Evolutionary conservation across 2,888 invertebrate species (phyloP).

Genomic region (Ctenicera cuprea): DNA sequence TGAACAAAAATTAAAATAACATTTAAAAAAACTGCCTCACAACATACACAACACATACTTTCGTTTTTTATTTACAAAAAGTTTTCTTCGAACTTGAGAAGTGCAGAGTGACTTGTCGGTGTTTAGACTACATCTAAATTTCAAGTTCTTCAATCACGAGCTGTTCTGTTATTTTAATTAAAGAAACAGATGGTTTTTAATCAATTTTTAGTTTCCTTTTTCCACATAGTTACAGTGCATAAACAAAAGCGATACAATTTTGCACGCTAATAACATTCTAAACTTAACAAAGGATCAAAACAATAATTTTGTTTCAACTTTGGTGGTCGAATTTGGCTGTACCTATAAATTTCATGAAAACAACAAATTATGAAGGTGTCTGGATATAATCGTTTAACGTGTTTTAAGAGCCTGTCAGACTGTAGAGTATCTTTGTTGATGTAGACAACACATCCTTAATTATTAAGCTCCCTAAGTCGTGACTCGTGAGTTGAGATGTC

Average conservation of each 20-base stretch:
- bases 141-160: not conserved
- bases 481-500: constrained; percentile 23
- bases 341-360: constrained; percentile 15
- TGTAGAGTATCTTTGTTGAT: constrained; percentile 20
- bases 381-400: constrained; percentile 10
- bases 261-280: not conserved
- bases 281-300: not conserved
- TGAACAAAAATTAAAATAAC: no score
- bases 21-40: no score
- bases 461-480: constrained; percentile 30
- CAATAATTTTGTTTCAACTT: not conserved
- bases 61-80: not conserved
- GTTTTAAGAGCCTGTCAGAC: constrained; percentile 25
- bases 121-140: constrained; percentile 33
- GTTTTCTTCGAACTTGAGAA: not conserved
- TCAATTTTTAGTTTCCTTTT: not conserved
- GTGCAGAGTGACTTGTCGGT: constrained; percentile 27
- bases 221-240: not conserved
- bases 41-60: no score
- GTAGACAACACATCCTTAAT: constrained; percentile 46
- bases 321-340: constrained; percentile 14
- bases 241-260: not conserved
- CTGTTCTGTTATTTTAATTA: not conserved
- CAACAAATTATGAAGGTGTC: constrained; percentile 27
- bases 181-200: no score